Percentiles rank a stretch among this genome's conserved stretches.
Evolutionary conservation across 2,888 invertebrate species (phyloP).

Genomic region (Cabera pusaria): DNA sequence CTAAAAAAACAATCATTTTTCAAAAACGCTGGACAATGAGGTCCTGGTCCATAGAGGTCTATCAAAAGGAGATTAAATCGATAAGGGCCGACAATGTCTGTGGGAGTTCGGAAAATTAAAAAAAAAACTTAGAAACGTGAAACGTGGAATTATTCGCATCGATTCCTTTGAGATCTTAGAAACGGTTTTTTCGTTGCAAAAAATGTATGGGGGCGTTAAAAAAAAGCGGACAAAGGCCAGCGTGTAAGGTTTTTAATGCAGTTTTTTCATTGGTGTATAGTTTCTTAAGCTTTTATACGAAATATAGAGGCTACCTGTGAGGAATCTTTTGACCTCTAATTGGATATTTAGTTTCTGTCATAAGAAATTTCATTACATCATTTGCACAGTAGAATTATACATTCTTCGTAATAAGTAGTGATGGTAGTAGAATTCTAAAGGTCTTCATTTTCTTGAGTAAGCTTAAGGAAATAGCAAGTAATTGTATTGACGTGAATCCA

Average conservation of each 20-base stretch:
- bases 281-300: slow-evolving; percentile 49
- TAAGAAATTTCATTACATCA: too few species aligned
- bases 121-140: slow-evolving; percentile 77
- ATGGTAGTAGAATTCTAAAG: too few species aligned
- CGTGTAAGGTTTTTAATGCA: slow-evolving; percentile 65
- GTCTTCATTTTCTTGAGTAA: too few species aligned
- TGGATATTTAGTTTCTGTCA: slow-evolving; percentile 2
- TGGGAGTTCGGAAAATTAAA: slow-evolving; percentile 70
- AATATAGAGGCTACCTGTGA: slow-evolving; percentile 38
- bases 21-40: slow-evolving; percentile 70
- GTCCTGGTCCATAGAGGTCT: slow-evolving; percentile 72
- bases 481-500: too few species aligned
- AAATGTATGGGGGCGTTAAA: slow-evolving; percentile 74
- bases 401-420: too few species aligned
- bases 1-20: slow-evolving; percentile 41
- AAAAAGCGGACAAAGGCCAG: slow-evolving; percentile 77
- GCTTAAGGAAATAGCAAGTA: too few species aligned
- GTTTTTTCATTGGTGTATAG: slow-evolving; percentile 61
- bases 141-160: slow-evolving; percentile 82
- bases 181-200: slow-evolving; percentile 78
- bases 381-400: too few species aligned
- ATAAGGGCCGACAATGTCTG: slow-evolving; percentile 71
- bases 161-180: slow-evolving; percentile 78
- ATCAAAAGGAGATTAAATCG: slow-evolving; percentile 81
- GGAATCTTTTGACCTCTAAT: slow-evolving; percentile 30